Conservation (phyloP, 2,113 vertebrate species). For the Heterotilapia buettikoferi region DNA sequence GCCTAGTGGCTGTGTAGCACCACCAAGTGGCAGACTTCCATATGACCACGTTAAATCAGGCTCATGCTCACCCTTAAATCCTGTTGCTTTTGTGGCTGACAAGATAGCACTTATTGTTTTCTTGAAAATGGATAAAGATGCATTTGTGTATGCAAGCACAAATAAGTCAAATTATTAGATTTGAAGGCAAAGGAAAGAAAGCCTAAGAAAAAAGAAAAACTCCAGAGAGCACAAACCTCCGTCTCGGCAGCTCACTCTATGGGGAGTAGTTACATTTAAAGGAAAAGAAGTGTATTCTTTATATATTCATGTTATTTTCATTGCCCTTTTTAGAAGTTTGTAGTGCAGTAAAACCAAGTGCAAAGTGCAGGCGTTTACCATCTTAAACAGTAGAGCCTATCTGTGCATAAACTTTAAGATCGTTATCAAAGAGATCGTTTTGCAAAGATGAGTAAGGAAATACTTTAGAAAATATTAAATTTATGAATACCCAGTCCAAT, state of each 20-base stretch:
- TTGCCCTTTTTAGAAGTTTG: background rate
- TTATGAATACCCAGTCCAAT: background rate
- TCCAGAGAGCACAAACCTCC: background rate
- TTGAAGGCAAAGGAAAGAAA: background rate
- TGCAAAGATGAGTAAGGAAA: background rate
- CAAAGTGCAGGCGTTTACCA: background rate
- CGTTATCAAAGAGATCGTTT: background rate
- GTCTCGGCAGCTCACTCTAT: accelerated
- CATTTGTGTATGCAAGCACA: background rate
- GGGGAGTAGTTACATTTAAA: background rate
- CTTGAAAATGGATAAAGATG: background rate
- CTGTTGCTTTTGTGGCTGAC: background rate
- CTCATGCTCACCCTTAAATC: background rate
- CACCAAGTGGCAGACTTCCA: conserved; percentile 27
- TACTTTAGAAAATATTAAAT: background rate
- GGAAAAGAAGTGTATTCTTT: background rate
- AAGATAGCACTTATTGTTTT: background rate
- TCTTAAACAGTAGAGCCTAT: background rate
- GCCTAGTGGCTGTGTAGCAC: conserved; percentile 22
- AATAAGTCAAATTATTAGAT: background rate
- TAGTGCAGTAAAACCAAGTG: background rate
- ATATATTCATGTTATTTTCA: background rate
- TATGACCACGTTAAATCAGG: background rate
- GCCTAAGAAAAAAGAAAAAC: background rate
- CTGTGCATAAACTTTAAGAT: background rate